Evolutionary conservation across 2,113 vertebrate genomes (phyloP).

Genomic region (Serinus canaria): DNA sequence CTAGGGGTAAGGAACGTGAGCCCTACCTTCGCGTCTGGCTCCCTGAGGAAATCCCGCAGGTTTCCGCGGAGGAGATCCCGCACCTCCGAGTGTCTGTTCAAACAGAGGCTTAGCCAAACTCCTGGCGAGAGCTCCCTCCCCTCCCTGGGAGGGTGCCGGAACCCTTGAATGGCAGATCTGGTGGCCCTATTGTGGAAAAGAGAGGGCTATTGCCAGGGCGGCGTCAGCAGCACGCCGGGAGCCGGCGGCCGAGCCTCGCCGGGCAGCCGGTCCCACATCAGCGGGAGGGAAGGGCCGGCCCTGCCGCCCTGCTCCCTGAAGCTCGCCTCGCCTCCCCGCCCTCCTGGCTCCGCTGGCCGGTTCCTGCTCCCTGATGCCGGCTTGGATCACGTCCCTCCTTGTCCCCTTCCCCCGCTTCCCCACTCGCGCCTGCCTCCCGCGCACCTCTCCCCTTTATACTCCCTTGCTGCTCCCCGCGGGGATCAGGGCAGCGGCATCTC

Average conservation of each 20-base stretch:
- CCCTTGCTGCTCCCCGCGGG: neutral
- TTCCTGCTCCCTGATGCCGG: neutral
- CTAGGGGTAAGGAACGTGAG: neutral
- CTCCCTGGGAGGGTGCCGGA: slow-evolving; percentile 56
- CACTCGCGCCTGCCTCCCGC: neutral
- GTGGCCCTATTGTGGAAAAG: slow-evolving; percentile 58
- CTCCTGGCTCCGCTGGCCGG: neutral
- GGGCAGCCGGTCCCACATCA: neutral
- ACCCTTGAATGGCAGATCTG: slow-evolving; percentile 58
- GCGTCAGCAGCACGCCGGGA: slow-evolving; percentile 24
- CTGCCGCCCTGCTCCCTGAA: neutral
- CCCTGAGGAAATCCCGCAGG: slow-evolving; percentile 11
- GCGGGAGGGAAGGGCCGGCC: neutral
- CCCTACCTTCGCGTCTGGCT: slow-evolving; percentile 52
- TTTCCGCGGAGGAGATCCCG: slow-evolving; percentile 22
- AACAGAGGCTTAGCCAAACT: slow-evolving; percentile 10
- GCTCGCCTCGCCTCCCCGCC: neutral
- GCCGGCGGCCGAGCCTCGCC: neutral
- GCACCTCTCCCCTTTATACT: neutral
- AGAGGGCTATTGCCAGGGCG: slow-evolving; percentile 34
- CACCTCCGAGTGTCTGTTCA: slow-evolving; percentile 6
- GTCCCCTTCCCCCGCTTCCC: neutral
- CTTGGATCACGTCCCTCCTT: neutral
- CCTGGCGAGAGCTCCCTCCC: slow-evolving; percentile 30
- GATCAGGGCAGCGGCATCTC: neutral